Conservation (phyloP, 2,797 vertebrate species). For the Acropternis orthonyx region DNA sequence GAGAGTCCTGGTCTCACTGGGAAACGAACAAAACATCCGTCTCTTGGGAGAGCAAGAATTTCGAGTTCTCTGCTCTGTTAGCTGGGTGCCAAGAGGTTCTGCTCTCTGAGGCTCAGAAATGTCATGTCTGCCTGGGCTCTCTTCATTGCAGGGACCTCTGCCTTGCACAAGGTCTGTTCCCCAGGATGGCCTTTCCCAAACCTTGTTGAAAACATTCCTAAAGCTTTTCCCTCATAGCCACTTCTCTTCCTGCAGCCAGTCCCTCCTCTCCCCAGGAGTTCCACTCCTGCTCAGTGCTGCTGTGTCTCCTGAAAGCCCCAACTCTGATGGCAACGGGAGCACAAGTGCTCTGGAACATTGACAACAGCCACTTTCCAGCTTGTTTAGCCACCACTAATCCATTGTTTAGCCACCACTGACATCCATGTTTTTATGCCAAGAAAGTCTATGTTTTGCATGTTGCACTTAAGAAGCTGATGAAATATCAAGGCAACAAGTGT, state of each 20-base stretch:
- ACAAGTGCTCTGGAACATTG: fast-evolving
- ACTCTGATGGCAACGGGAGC: not conserved
- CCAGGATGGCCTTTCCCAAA: not conserved
- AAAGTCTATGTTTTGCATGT: not conserved
- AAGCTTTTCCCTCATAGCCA: not conserved
- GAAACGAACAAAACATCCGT: not conserved
- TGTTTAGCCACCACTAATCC: not conserved
- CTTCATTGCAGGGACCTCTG: not conserved
- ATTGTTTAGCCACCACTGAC: not conserved
- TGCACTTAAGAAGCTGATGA: not conserved
- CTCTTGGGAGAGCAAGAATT: not conserved
- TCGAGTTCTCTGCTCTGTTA: not conserved
- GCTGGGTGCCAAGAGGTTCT: not conserved
- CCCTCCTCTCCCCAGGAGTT: not conserved
- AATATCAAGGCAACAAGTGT: not conserved
- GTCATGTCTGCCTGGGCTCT: not conserved
- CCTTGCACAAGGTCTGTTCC: not conserved
- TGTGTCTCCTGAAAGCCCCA: not conserved
- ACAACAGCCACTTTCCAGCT: not conserved
- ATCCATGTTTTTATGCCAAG: not conserved
- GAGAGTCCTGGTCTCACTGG: not conserved
- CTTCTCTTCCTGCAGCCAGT: not conserved
- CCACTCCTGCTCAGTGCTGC: not conserved
- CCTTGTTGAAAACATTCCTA: fast-evolving
- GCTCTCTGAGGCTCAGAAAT: not conserved